A percentile compares a stretch with the other conserved stretches of the same genome.
Evolutionary conservation across 2,113 vertebrate species (phyloP).

Genomic region (Myrmecophaga tridactyla): DNA sequence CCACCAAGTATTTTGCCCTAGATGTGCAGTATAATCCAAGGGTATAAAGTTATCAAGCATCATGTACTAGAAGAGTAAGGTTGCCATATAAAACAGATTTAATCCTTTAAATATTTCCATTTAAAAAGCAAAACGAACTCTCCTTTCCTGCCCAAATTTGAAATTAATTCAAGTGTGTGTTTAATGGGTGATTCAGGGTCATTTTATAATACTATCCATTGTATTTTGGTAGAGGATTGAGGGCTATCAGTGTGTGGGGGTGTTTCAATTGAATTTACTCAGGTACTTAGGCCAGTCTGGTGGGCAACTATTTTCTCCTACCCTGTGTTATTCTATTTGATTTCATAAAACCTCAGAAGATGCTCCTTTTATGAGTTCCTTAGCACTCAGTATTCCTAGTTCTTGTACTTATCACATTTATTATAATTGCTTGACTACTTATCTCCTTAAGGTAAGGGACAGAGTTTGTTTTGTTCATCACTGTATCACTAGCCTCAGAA

Average conservation of each 20-base stretch:
- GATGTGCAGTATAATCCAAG: background rate
- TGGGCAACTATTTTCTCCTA: background rate
- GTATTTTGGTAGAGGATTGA: background rate
- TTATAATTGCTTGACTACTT: background rate
- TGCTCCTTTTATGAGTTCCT: background rate
- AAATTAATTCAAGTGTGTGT: background rate
- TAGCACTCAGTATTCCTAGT: background rate
- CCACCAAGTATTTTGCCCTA: background rate
- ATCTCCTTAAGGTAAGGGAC: background rate
- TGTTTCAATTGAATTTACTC: background rate
- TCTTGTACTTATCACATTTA: background rate
- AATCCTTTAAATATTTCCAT: background rate
- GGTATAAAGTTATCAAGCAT: background rate
- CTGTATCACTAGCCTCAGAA: background rate
- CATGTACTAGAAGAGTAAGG: background rate
- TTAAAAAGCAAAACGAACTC: background rate
- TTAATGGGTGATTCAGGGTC: background rate
- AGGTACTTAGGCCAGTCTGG: background rate
- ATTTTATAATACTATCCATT: background rate
- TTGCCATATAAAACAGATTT: background rate
- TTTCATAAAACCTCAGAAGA: background rate
- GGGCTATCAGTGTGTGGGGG: background rate
- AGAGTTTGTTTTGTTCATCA: background rate
- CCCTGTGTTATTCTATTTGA: background rate
- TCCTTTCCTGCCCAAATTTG: background rate